Percentiles rank a stretch among this genome's conserved stretches.
These are phyloP conservation scores for Nasonovia ribisnigri DNA, from an alignment of 2,888 invertebrate genomes.

Conservation along the genomic window DNA sequence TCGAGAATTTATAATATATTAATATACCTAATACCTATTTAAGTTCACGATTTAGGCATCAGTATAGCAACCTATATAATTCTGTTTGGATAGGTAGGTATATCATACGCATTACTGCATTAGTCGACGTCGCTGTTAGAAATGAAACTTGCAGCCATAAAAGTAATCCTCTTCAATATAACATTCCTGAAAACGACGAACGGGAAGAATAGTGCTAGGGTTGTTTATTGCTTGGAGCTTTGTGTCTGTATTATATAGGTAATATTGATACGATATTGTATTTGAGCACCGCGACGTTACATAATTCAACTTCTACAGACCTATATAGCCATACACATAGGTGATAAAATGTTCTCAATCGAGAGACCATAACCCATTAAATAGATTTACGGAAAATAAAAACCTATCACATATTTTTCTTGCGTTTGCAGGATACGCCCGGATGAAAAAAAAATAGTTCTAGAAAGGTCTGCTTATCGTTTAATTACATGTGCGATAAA, in stretches of 20 bases:
- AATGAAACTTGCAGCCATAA: slow-evolving; percentile 53
- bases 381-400: slow-evolving; percentile 37
- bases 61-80: slow-evolving; percentile 18
- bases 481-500: neutral
- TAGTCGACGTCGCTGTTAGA: slow-evolving; percentile 20
- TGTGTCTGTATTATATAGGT: neutral
- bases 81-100: slow-evolving; percentile 13
- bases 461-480: neutral
- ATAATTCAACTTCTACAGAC: slow-evolving; percentile 49
- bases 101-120: slow-evolving; percentile 12
- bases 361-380: neutral
- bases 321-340: neutral
- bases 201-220: slow-evolving; percentile 22
- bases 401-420: slow-evolving; percentile 9
- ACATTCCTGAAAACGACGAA: slow-evolving; percentile 49
- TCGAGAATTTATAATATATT: neutral
- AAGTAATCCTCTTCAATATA: slow-evolving; percentile 55
- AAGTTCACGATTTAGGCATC: neutral
- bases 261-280: slow-evolving; percentile 54
- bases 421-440: neutral
- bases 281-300: slow-evolving; percentile 5
- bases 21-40: neutral
- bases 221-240: slow-evolving; percentile 50
- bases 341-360: slow-evolving; percentile 33
- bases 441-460: neutral